Base-by-base conservation (phyloP, 2,888 invertebrate species). In the Bhutanitis thaidina region DNA sequence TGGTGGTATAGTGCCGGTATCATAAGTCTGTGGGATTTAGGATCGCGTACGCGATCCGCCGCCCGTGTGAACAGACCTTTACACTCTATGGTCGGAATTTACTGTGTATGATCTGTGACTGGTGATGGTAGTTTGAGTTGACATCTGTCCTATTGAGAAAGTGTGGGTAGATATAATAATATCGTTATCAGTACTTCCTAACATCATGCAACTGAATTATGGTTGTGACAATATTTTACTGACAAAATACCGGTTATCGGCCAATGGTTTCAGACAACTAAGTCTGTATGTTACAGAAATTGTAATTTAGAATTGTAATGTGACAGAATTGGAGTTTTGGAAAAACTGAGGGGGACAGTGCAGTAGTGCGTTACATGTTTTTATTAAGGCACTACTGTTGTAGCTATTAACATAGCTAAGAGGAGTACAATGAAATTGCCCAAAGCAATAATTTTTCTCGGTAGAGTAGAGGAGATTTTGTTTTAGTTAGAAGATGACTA, bases 11-110 rank as follows among this genome's bases (percentile, higher is more conserved):
- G n/a, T n/a, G n/a, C n/a, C n/a, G n/a, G n/a, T n/a, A 20, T 5
- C 20, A 20, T 20, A 2, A 20, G 5, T 20, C 20, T 20, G 20
- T 20, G 20, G 20, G 20, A 20, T 20, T 20, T 20, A 5, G 20
- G 20, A 3, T 5, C 20, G n/a, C 76, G 92, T 95, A n/a, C 92
- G 93, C 54, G 95, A 95, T 56, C 95, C 95, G 9, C 96, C 95
- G 14, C 96, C 96, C 7, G 92, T 94, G 63, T 68, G 66, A 64
- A 54, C 51, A 38, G 53, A 37, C 38, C 50, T 15, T 52, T 9
- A 52, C 4, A 20, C 10, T 50, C 38, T 36, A 25, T 36, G 36
- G 34, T 43, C 37, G 37, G 41, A 8, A 36, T 43, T 20, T 1
- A 7, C 29, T 16, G 14, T 36, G 13, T 43, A 34, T 38, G 12